Percentiles rank a stretch among this genome's conserved stretches.
These are phyloP conservation scores for Centruroides sculpturatus DNA, from an alignment of 1,140 invertebrate genomes.

Conservation along the genomic window DNA sequence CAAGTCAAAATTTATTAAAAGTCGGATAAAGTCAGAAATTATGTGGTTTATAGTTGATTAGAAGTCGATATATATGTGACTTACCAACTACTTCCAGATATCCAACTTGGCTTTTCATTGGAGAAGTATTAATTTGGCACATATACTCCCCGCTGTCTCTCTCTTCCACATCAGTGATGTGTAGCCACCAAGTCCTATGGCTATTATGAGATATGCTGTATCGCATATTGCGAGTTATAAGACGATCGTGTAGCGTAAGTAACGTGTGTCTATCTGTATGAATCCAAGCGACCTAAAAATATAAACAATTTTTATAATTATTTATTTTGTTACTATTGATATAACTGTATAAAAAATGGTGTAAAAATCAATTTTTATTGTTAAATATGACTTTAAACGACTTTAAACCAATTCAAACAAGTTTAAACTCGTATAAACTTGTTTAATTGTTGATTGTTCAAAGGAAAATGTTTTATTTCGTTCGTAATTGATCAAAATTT, in stretches of 20 bases:
- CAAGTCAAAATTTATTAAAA: no score
- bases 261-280: constrained; percentile 83
- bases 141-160: constrained; percentile 63
- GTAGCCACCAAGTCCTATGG: constrained; percentile 68
- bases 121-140: constrained; percentile 73
- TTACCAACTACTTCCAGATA: constrained; percentile 75
- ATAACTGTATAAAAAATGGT: no score
- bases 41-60: no score
- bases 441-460: no score
- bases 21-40: no score
- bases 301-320: neutral
- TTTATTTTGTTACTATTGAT: no score
- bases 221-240: constrained; percentile 75
- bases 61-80: neutral
- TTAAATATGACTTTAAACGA: no score
- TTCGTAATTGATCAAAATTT: no score
- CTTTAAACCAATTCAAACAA: no score
- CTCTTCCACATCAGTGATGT: constrained; percentile 77
- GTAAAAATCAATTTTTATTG: no score
- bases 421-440: no score
- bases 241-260: constrained; percentile 68
- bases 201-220: constrained; percentile 74
- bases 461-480: no score
- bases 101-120: constrained; percentile 75
- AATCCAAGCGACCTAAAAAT: constrained; percentile 65